Evolutionary conservation across 2,113 vertebrate species (phyloP).

Genomic region (Anhinga rufa): DNA sequence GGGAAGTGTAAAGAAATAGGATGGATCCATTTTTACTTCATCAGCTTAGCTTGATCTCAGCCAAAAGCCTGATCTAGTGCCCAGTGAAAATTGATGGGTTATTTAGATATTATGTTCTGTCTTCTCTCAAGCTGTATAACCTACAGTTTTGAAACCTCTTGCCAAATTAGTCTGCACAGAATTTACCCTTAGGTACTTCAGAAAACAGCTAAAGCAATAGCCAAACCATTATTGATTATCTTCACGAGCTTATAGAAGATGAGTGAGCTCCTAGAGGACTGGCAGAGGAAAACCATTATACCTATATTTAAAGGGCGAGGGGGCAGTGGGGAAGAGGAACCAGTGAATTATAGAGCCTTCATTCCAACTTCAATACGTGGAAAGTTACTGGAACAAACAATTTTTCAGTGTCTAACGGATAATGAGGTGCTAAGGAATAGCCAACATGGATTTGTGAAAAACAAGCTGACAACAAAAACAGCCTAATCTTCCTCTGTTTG

Average conservation of each 20-base stretch:
- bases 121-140: neutral
- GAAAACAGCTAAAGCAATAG: neutral
- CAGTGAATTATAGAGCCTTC: neutral
- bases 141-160: neutral
- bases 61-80: neutral
- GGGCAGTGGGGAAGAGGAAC: neutral
- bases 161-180: neutral
- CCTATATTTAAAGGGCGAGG: neutral
- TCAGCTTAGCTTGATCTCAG: neutral
- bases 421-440: neutral
- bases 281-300: neutral
- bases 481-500: neutral
- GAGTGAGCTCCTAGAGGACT: neutral
- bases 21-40: neutral
- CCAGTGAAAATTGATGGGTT: neutral
- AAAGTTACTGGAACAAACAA: neutral
- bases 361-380: neutral
- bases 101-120: neutral
- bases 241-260: neutral
- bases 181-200: neutral
- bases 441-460: neutral
- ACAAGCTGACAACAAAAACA: neutral
- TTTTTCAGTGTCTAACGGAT: neutral
- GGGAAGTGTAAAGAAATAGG: neutral
- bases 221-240: neutral